phyloP scores from a whole-genome alignment of 2,888 invertebrate genomes.

The Dasypolia templi region DNA sequence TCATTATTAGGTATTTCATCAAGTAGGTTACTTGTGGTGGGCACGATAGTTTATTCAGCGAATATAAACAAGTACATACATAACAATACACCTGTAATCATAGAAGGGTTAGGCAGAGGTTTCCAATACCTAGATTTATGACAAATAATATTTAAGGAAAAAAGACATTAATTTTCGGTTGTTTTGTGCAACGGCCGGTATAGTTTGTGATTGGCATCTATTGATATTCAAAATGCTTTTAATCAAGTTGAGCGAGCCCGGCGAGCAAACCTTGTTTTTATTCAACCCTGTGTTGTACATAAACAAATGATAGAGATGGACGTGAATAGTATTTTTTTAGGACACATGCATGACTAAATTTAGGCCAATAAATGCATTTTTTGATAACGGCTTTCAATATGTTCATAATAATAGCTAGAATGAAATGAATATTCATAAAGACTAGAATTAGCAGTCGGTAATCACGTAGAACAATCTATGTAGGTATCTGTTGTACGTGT shows the following conservation, averaged over 20 bases:
- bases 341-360: not conserved
- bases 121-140: no score
- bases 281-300: conserved; percentile 16
- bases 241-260: conserved; percentile 22
- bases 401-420: conserved; percentile 2
- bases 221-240: conserved; percentile 44
- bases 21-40: no score
- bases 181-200: not conserved
- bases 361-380: not conserved
- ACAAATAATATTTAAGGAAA: no score
- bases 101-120: no score
- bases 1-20: no score
- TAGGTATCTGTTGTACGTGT: conserved; percentile 43
- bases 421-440: conserved; percentile 29
- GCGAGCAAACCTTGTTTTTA: conserved; percentile 5
- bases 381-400: conserved; percentile 5
- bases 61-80: no score
- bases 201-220: conserved; percentile 10
- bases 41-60: no score
- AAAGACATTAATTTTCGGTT: not conserved
- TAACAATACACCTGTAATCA: no score
- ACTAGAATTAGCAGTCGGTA: conserved; percentile 35
- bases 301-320: conserved; percentile 16
- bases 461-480: conserved; percentile 40
- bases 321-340: conserved; percentile 1